phyloP scores from a whole-genome alignment of 2,797 vertebrate species.

The Ambastaia sidthimunki region DNA sequence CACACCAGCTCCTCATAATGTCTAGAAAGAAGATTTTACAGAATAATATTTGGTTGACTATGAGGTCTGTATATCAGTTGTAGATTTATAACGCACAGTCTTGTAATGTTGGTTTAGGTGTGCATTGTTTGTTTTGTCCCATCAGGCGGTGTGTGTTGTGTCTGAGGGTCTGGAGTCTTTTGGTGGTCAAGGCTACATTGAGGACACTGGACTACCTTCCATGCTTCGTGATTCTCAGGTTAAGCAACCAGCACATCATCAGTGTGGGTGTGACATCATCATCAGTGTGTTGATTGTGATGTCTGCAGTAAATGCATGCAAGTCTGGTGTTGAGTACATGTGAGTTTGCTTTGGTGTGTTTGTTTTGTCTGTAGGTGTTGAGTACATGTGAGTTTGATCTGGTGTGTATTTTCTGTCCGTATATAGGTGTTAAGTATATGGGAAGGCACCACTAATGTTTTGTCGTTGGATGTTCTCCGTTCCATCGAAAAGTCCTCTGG shows the following conservation, averaged over 20 bases:
- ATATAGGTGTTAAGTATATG: slow-evolving; percentile 88
- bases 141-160: slow-evolving; percentile 79
- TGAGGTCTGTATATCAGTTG: too few species aligned
- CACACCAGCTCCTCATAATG: not conserved
- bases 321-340: too few species aligned
- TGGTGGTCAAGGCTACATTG: slow-evolving; percentile 88
- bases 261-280: not conserved
- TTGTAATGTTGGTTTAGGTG: slow-evolving; percentile 20
- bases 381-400: not conserved
- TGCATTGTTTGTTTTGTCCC: not conserved
- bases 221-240: slow-evolving; percentile 81
- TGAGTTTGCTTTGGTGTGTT: too few species aligned
- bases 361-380: not conserved
- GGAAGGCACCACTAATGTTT: slow-evolving; percentile 86
- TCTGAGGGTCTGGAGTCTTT: slow-evolving; percentile 86
- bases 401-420: not conserved
- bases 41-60: too few species aligned
- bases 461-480: slow-evolving; percentile 83
- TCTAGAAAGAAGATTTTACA: too few species aligned
- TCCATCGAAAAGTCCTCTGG: slow-evolving; percentile 78
- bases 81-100: not conserved
- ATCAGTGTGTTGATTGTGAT: too few species aligned
- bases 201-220: slow-evolving; percentile 81
- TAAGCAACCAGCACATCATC: slow-evolving; percentile 11
- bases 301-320: too few species aligned